Percentiles rank a stretch among this genome's conserved stretches.
Conservation (phyloP, 1,140 invertebrate species). For the Leptoteleia sp. region DNA sequence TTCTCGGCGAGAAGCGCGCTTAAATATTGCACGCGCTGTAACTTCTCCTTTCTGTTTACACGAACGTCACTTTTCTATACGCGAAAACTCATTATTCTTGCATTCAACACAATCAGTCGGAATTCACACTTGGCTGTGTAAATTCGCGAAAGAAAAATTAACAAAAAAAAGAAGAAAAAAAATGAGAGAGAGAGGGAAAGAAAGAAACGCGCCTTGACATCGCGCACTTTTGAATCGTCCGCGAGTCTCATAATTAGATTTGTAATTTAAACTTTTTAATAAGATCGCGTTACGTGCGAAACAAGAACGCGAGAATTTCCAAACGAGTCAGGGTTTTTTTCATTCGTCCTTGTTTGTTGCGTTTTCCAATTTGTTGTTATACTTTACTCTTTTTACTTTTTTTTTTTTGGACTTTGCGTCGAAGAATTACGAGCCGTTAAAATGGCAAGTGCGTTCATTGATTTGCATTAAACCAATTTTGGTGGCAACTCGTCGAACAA, state of each 20-base stretch:
- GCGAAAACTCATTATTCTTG: conserved; percentile 27
- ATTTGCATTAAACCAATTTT: conserved; percentile 19
- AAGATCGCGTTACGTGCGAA: conserved; percentile 11
- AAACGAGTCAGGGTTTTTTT: too few relatives aligned
- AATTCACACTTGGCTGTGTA: conserved; percentile 32
- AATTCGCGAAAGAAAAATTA: conserved; percentile 17
- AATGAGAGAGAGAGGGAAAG: too few relatives aligned
- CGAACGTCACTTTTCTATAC: conserved; percentile 14
- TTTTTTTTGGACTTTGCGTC: not conserved
- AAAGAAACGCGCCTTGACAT: not conserved
- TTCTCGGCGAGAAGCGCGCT: not conserved
- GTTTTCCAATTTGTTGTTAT: too few relatives aligned
- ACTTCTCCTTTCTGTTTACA: conserved; percentile 7
- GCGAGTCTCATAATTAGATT: not conserved
- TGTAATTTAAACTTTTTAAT: conserved; percentile 26
- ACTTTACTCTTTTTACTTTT: too few relatives aligned
- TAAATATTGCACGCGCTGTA: conserved; percentile 17
- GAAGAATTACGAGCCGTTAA: conserved; percentile 12
- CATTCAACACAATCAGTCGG: conserved; percentile 14
- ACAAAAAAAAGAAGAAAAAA: too few relatives aligned
- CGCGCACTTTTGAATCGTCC: not conserved
- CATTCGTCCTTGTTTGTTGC: too few relatives aligned
- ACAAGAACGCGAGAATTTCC: not conserved
- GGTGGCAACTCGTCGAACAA: not conserved
- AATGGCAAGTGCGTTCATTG: conserved; percentile 10